Conservation (phyloP, 2,113 vertebrate genomes). For the Sinocyclocheilus maitianheensis region DNA sequence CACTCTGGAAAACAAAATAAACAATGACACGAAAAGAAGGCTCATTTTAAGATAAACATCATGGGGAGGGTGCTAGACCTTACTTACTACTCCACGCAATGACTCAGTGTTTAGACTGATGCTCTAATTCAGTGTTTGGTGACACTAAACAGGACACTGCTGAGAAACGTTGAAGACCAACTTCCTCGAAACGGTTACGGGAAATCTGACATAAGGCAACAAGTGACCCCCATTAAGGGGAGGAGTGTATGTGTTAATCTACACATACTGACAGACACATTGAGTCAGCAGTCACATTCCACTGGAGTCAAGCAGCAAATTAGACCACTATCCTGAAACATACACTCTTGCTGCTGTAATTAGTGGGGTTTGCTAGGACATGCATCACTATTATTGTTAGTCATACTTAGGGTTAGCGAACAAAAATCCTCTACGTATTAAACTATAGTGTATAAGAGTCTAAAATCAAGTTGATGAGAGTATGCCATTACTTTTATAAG, state of each 20-base stretch:
- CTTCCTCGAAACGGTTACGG: constrained; percentile 63
- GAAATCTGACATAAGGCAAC: constrained; percentile 75
- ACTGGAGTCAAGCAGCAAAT: constrained; percentile 75
- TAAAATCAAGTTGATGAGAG: neutral
- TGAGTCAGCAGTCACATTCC: constrained; percentile 80
- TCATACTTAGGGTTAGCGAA: neutral
- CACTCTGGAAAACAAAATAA: constrained; percentile 30
- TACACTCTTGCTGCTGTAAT: neutral
- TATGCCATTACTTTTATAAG: neutral
- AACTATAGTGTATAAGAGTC: neutral
- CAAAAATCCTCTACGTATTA: neutral
- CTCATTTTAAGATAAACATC: constrained; percentile 51
- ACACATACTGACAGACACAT: constrained; percentile 71
- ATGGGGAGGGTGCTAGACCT: constrained; percentile 24
- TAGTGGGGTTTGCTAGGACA: neutral
- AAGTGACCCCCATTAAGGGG: constrained; percentile 52
- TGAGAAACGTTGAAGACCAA: constrained; percentile 62
- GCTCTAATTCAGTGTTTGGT: constrained; percentile 46
- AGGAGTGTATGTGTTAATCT: constrained; percentile 71
- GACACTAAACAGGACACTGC: constrained; percentile 50
- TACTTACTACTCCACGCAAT: constrained; percentile 10
- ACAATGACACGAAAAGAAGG: constrained; percentile 25
- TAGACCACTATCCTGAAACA: constrained; percentile 63
- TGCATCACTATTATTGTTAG: neutral
- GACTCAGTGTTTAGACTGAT: constrained; percentile 43